Conservation (phyloP, 1,140 invertebrate genomes). For the Cardiocondyla obscurior region DNA sequence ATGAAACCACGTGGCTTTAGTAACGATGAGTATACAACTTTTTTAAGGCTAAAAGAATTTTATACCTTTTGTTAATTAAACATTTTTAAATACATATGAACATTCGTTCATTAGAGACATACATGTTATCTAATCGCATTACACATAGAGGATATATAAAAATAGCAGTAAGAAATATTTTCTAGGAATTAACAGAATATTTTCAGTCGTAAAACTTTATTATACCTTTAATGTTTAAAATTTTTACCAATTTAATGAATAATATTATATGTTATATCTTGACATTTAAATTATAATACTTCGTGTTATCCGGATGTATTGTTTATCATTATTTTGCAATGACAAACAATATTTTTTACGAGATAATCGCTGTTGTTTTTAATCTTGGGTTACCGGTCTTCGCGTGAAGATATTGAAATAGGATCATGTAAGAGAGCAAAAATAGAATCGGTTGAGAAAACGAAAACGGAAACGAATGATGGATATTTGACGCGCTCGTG, state of each 20-base stretch:
- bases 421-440: not conserved
- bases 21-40: not conserved
- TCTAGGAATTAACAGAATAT: not conserved
- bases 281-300: too few relatives aligned
- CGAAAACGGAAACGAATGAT: not conserved
- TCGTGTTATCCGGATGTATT: not conserved
- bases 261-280: too few relatives aligned
- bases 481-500: not conserved
- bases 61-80: not conserved
- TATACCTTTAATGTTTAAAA: not conserved
- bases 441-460: constrained; percentile 11
- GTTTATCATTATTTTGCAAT: not conserved
- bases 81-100: not conserved
- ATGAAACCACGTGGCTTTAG: not conserved
- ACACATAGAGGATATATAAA: constrained; percentile 7
- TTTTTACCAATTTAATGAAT: not conserved
- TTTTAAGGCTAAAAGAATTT: not conserved
- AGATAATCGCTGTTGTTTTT: not conserved
- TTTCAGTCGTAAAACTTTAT: not conserved
- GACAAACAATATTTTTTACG: not conserved
- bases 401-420: constrained; percentile 6
- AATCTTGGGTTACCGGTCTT: not conserved
- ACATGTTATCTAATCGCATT: constrained; percentile 19
- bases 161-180: constrained; percentile 1
- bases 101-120: not conserved